Evolutionary conservation across 2,888 invertebrate genomes (phyloP).

Genomic region (Oxytorus armatus): DNA sequence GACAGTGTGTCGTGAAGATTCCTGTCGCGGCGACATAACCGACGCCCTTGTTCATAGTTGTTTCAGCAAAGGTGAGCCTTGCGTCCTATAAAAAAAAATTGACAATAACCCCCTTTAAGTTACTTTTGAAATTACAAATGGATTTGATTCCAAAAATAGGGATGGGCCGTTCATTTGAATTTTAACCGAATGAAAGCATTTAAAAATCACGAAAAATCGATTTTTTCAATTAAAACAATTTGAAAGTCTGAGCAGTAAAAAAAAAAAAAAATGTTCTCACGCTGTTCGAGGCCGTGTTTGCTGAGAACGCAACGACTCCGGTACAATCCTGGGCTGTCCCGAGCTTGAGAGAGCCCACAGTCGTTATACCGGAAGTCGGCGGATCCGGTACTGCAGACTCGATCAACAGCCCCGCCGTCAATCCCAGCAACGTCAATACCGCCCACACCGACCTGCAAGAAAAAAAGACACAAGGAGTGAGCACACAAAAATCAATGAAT

Average conservation of each 20-base stretch:
- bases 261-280: constrained; percentile 71
- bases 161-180: too few species aligned
- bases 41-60: constrained; percentile 84
- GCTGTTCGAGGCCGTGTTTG: constrained; percentile 74
- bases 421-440: constrained; percentile 76
- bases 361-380: constrained; percentile 79
- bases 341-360: constrained; percentile 83
- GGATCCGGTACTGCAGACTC: constrained; percentile 79
- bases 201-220: too few species aligned
- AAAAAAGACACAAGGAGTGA: constrained; percentile 17
- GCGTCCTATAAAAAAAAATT: constrained; percentile 69
- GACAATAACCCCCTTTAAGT: neutral
- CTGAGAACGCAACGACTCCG: constrained; percentile 84
- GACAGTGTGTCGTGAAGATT: constrained; percentile 84
- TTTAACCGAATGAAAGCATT: too few species aligned
- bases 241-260: neutral
- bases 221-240: too few species aligned
- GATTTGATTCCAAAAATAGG: too few species aligned
- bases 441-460: constrained; percentile 80
- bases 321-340: constrained; percentile 84
- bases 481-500: too few species aligned
- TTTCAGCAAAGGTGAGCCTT: constrained; percentile 75
- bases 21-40: constrained; percentile 84
- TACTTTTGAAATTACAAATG: too few species aligned
- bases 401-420: constrained; percentile 72